Percentiles rank a stretch among this genome's conserved stretches.
Conservation (phyloP, 1,140 invertebrate species). For the Pogonus chalceus region DNA sequence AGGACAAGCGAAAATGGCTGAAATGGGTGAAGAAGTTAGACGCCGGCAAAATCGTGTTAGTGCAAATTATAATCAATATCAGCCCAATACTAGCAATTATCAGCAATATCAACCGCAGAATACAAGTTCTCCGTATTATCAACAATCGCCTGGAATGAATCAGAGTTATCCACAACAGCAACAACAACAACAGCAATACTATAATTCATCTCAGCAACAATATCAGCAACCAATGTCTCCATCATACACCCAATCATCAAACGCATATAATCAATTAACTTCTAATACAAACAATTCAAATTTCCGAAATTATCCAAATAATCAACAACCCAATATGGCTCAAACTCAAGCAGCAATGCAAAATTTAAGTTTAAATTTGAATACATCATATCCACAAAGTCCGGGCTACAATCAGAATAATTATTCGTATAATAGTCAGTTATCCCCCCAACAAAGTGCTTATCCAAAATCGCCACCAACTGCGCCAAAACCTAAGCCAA, state of each 20-base stretch:
- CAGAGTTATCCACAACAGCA: constrained; percentile 17
- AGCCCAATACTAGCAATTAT: neutral
- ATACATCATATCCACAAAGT: neutral
- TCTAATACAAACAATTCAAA: neutral
- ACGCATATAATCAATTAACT: neutral
- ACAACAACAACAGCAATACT: constrained; percentile 22
- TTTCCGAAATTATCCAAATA: neutral
- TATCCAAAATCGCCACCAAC: constrained; percentile 36
- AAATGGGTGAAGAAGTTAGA: constrained; percentile 74
- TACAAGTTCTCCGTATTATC: neutral
- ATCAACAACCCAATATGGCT: neutral
- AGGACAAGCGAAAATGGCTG: constrained; percentile 67
- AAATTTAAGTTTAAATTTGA: neutral
- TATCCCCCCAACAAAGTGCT: constrained; percentile 3
- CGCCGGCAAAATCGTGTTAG: constrained; percentile 49
- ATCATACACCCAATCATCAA: constrained; percentile 5
- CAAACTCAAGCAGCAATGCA: neutral
- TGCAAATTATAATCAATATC: constrained; percentile 15
- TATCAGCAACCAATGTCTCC: constrained; percentile 12
- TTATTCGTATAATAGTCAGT: neutral
- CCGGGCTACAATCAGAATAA: neutral
- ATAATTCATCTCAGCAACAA: constrained; percentile 14
- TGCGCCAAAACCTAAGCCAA: constrained; percentile 37
- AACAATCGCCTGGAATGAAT: neutral
- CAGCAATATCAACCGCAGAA: constrained; percentile 5